A percentile compares a stretch with the other conserved stretches of the same genome.
Evolutionary conservation across 2,888 invertebrate species (phyloP).

Genomic region (Aquatica leii): DNA sequence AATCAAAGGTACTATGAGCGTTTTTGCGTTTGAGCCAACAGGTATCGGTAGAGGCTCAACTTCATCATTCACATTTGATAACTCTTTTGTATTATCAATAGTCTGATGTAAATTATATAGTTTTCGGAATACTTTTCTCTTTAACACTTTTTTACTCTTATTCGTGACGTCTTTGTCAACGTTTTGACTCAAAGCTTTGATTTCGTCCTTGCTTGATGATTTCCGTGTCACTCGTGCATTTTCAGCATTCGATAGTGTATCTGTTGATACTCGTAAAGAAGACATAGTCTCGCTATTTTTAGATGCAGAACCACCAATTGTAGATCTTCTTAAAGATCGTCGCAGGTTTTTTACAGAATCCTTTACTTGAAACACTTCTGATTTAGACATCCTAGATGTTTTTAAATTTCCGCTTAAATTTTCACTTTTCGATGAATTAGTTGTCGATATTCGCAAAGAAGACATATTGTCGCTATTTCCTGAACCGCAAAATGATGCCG

Average conservation of each 20-base stretch:
- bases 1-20: neutral
- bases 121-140: slow-evolving; percentile 13
- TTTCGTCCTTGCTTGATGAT: no score
- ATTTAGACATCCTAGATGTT: neutral
- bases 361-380: neutral
- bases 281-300: slow-evolving; percentile 22
- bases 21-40: neutral
- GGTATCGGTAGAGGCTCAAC: neutral
- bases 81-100: neutral
- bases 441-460: slow-evolving; percentile 2
- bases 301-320: neutral
- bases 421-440: no score
- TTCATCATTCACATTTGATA: no score
- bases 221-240: neutral
- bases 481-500: no score
- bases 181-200: no score
- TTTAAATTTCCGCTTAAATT: neutral
- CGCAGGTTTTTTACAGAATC: neutral
- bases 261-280: slow-evolving; percentile 31
- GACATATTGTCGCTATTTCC: slow-evolving; percentile 9
- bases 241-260: neutral
- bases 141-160: neutral
- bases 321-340: neutral
- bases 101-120: slow-evolving; percentile 21
- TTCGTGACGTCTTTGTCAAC: no score